A percentile compares a stretch with the other conserved stretches of the same genome.
These are phyloP conservation scores for Rostratula benghalensis DNA, from an alignment of 2,113 vertebrate genomes.

Conservation along the genomic window DNA sequence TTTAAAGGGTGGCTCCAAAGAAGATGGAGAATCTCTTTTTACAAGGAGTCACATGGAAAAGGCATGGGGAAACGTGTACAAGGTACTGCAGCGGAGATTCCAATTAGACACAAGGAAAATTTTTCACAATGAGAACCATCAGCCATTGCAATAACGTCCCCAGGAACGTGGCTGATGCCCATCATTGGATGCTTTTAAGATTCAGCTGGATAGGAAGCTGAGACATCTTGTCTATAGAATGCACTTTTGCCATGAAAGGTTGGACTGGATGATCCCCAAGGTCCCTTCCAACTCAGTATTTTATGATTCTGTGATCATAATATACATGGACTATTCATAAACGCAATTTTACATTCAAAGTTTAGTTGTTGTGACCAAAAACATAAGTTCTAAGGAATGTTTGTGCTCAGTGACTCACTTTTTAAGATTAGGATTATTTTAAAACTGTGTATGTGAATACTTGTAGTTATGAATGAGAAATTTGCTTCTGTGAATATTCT, in stretches of 20 bases:
- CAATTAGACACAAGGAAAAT: background rate
- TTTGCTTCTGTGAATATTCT: conserved; percentile 21
- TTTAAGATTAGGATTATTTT: background rate
- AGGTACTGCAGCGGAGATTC: background rate
- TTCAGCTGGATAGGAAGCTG: background rate
- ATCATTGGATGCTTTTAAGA: background rate
- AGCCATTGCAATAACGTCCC: background rate
- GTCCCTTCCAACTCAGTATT: background rate
- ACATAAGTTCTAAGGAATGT: background rate
- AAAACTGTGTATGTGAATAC: background rate
- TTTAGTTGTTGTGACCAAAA: background rate
- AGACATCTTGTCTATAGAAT: background rate
- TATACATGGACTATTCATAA: background rate
- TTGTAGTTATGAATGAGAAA: conserved; percentile 34
- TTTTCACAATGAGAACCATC: background rate
- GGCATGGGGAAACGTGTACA: background rate
- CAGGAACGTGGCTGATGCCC: background rate
- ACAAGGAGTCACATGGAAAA: background rate
- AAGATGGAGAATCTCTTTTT: background rate
- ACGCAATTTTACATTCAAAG: background rate
- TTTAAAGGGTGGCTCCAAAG: background rate
- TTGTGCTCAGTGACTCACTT: background rate
- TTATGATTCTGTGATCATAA: background rate
- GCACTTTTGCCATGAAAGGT: background rate
- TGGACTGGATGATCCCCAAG: background rate